These are phyloP conservation scores for Epinephelus lanceolatus DNA, from an alignment of 2,113 vertebrate species.

Conservation along the genomic window DNA sequence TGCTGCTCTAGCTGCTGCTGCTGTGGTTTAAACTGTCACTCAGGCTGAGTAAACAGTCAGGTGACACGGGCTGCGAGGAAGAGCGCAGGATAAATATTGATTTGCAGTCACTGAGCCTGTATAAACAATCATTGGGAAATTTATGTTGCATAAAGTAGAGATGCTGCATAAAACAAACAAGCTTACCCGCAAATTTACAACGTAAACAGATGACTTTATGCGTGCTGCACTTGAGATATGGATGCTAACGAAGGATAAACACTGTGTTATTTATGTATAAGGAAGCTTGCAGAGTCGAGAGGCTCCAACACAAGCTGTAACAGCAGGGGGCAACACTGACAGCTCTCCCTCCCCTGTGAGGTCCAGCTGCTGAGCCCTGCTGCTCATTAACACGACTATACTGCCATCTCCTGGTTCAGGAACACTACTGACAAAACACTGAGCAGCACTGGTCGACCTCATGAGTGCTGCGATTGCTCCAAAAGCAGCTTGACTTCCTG, in stretches of 20 bases:
- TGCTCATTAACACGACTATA: conserved; percentile 27
- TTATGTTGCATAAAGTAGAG: conserved; percentile 19
- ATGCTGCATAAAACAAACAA: conserved; percentile 27
- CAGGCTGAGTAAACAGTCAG: conserved; percentile 46
- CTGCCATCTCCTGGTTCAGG: conserved; percentile 66
- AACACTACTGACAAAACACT: neutral
- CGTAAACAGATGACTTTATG: neutral
- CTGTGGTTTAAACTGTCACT: conserved; percentile 49
- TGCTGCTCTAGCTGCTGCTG: conserved; percentile 40
- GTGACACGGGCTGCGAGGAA: conserved; percentile 45
- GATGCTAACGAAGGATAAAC: conserved; percentile 5
- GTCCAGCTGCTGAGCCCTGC: neutral
- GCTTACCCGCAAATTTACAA: neutral
- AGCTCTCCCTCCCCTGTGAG: neutral
- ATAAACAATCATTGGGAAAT: conserved; percentile 43
- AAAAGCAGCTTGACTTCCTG: too few relatives aligned
- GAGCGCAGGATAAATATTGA: conserved; percentile 26
- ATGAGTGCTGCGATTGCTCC: too few relatives aligned
- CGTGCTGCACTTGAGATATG: neutral
- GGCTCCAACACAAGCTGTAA: conserved; percentile 15
- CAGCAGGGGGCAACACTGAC: conserved; percentile 34
- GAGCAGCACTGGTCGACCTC: too few relatives aligned
- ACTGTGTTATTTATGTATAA: conserved; percentile 4
- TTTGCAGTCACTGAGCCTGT: neutral
- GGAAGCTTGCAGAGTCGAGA: conserved; percentile 11